Percentiles rank a stretch among this genome's conserved stretches.
These are phyloP conservation scores for Vanacampus margaritifer DNA, from an alignment of 2,113 vertebrate species.

Conservation along the genomic window DNA sequence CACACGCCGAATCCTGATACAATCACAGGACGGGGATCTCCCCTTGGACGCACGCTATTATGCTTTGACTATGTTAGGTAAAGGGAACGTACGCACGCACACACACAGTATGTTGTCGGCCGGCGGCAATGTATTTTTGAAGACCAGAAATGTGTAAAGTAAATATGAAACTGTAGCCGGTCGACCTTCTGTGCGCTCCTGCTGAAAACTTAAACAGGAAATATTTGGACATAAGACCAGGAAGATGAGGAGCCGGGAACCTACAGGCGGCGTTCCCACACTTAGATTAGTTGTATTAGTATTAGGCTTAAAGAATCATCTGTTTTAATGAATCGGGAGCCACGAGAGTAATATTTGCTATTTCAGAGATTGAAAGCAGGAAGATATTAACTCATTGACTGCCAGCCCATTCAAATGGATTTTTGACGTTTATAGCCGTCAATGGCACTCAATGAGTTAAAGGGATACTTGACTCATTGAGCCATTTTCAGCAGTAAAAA, in stretches of 20 bases:
- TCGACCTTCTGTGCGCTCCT: constrained; percentile 17
- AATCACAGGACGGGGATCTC: constrained; percentile 12
- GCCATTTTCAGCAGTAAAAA: no score
- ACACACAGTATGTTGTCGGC: constrained; percentile 29
- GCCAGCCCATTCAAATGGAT: no score
- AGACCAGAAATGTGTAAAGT: constrained; percentile 49
- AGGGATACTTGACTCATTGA: no score
- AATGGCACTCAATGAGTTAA: no score
- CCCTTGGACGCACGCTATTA: constrained; percentile 5
- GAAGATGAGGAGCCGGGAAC: constrained; percentile 19
- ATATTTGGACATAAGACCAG: constrained; percentile 41
- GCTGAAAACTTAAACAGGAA: constrained; percentile 42
- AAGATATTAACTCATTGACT: background rate
- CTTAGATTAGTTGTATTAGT: constrained; percentile 6
- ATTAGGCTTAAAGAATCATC: constrained; percentile 1
- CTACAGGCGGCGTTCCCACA: constrained; percentile 20
- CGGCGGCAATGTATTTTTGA: constrained; percentile 44
- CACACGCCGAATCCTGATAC: constrained; percentile 9
- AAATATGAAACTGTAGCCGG: constrained; percentile 40
- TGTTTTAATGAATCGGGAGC: background rate
- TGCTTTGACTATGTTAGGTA: constrained; percentile 41
- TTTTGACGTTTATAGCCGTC: no score
- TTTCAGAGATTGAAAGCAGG: background rate
- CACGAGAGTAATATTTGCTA: background rate
- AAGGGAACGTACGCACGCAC: constrained; percentile 38